Base-by-base conservation (phyloP, 1,140 invertebrate species). In the Pristionchus pacificus region DNA sequence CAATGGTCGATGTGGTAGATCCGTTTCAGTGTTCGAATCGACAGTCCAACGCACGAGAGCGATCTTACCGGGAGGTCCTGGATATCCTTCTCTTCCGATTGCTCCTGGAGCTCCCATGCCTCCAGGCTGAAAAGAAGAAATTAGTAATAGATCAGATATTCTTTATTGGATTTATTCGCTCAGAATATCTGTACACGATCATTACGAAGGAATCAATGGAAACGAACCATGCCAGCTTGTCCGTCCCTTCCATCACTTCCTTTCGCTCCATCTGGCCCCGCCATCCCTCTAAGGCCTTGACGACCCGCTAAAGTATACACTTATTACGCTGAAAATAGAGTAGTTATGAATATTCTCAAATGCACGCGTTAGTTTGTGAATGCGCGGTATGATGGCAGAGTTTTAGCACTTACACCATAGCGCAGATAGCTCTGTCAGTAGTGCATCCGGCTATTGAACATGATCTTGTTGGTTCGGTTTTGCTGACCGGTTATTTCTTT, bases 231-330 rank as follows among this genome's bases (percentile, higher is more conserved):
- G n/a, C 80, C 82, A 19, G 82, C 79, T n/a, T 79, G 66, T 32
- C 81, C 80, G 60, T 84, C 79, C 27, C 77, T 68, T 69, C 82
- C 81, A 13, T 73, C 66, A 13, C 76, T 57, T 30, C 82, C 80
- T 14, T 77, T 61, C 19, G 76, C 78, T 60, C 80, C 80, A 31
- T 79, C 76, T 32, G 80, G 69, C 60, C 80, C 80, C 27, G 70
- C 60, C 70, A 83, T 76, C 64, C 80, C 80, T 64, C 81, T 74
- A 33, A 75, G 70, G 68, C 80, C 80, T 63, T 81, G 76, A 1
- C 83, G 71, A 49, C 80, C 80, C 28, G 83, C 72, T 31, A 82
- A 79, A 33, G 70, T 71, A 60, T 64, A 65, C 15, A 65, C 24
- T 19, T 19, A 57, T 19, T 57, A 19, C 55, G 24, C n/a, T 57